Base-by-base conservation (phyloP, 1,140 invertebrate species). In the Ephestia elutella region DNA sequence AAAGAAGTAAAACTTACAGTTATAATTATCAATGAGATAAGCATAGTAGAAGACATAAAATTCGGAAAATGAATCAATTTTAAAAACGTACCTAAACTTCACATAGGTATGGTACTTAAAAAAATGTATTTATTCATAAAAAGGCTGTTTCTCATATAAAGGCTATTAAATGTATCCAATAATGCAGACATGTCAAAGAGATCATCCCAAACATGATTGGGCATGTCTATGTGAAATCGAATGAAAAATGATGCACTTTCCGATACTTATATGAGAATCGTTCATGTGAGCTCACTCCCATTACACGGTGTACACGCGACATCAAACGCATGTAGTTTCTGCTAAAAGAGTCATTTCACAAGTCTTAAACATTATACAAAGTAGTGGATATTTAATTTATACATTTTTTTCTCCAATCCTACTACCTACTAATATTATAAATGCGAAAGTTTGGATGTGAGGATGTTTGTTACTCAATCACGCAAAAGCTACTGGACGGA, bases 181-280 rank as follows among this genome's bases (percentile, higher is more conserved):
- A 61, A 63, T 63, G 58, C 51, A 32, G 48, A 51, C 10, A 44
- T 57, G 55, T 72, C 64, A 72, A 72, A 70, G 65, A 35, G 60
- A 50, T 54, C 59, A 50, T 54, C 57, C 53, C 38, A 50, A 38
- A 60, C 38, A 60, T 63, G 28, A 58, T 64, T 17, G 57, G 56
- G 60, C 50, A 59, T 71, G 70, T 75, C 68, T 59, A 74, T 78
- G 81, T 87, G 81, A 76, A 87, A 87, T 87, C 80, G 78, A 62
- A 87, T 80, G 84, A 79, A 84, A 86, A 87, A 84, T 82, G 76
- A 80, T 87, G 68, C 70, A 73, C 82, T 84, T 84, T 84, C 75
- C 77, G 75, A 79, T 74, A 71, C 49, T 78, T 75, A 78, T 71
- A 65, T 70, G 61, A 59, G 60, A 68, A 61, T 57, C 72, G 70